Evolutionary conservation across 2,797 vertebrate genomes (phyloP), one percentile per base, ranked within the genome.

Genomic region (Pterois miles): DNA sequence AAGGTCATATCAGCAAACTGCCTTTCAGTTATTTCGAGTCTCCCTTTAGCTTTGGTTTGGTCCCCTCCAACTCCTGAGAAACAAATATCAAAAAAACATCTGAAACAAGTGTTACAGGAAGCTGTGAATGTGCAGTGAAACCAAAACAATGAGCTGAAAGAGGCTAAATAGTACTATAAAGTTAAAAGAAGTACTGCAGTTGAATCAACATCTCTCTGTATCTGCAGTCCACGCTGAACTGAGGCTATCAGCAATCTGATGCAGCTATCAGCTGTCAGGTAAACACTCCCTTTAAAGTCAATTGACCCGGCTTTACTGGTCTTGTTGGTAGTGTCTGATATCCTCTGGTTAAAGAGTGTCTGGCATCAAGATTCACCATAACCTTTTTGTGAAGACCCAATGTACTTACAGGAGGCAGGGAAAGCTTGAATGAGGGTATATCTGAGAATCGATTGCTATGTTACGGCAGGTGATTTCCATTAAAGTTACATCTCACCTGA

Each of bases 201-300:
- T 52, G 46, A 71, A 64, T 25, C 6, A 50, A 65, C 52, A 48
- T 59, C 25, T 73, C 10, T 74, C 38, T 65, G 43, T 74, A 14
- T 69, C 63, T 64, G 69, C 8, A 7, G 48, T 53, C 34, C 31
- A n/a, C 25, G 34, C 52, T 74, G 20, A 74, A 7, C n/a, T 64
- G 67, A 80, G 25, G 57, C 54, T 29, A 65, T 81, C 66, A 27
- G 80, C 38, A 14, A 62, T 70, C 79, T 78, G 65, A 48, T 69
- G 56, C 46, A n/a, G 65, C 78, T 81, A 79, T 87, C 86, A 77
- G 76, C 74, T 74, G 71, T 71, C 74, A 69, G 8, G 68, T 70
- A 57, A 85, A 76, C 31, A 0, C 48, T 65, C 48, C 2, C 40
- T 77, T 85, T 31, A 72, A 73, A 72, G 62, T 75, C 43, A 58